phyloP scores from a whole-genome alignment of 2,888 invertebrate species.

The Amblyjoppa fuscipennis region DNA sequence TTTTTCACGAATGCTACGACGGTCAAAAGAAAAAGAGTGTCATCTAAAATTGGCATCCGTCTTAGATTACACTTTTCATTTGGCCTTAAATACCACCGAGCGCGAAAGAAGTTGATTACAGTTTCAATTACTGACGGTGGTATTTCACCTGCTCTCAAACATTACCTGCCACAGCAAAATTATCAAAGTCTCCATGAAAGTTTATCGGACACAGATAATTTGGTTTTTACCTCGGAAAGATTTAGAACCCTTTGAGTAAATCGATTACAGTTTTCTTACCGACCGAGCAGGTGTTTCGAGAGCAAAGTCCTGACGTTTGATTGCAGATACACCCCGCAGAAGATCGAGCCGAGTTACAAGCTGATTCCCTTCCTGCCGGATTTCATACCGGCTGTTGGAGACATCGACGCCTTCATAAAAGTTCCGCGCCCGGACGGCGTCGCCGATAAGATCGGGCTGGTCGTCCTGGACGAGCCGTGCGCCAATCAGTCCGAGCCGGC shows the following conservation, averaged over 20 bases:
- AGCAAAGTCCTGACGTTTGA: background rate
- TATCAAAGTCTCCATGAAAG: background rate
- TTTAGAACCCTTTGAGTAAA: too few species aligned
- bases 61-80: too few species aligned
- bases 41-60: too few species aligned
- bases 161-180: background rate
- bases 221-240: too few species aligned
- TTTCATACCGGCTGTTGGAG: conserved; percentile 98
- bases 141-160: background rate
- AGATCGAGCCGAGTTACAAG: conserved; percentile 95
- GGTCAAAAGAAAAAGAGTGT: too few species aligned
- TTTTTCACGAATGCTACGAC: too few species aligned
- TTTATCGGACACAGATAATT: background rate
- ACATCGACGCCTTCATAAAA: conserved; percentile 99
- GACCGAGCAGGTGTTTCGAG: background rate
- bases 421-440: conserved; percentile 92
- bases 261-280: background rate
- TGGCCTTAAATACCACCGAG: too few species aligned
- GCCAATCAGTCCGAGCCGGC: conserved; percentile 98
- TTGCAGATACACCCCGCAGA: conserved; percentile 95
- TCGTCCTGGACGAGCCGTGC: conserved; percentile 97
- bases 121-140: too few species aligned
- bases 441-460: conserved; percentile 90
- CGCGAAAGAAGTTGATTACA: too few species aligned
- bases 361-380: conserved; percentile 98